Evolutionary conservation across 30 jellyfish, hydroid and myxozoan species (phyloP).

Genomic region (Aurelia aurita): DNA sequence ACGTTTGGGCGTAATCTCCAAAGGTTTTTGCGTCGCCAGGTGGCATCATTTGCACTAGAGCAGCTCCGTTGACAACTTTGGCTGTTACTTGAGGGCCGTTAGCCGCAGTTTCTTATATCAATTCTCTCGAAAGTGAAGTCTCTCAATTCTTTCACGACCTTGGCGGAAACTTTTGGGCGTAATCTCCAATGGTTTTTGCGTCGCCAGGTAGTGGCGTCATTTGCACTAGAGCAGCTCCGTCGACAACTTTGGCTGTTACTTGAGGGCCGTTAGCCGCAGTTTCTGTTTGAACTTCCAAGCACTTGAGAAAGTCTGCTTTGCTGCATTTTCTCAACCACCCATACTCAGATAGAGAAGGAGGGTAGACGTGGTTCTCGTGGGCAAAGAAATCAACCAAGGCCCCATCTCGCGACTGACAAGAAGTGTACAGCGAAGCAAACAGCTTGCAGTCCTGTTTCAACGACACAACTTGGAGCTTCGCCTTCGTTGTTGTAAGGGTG

Average conservation of each 20-base stretch:
- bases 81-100: too few relatives aligned
- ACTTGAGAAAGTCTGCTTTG: constrained; percentile 17
- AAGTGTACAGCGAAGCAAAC: not conserved
- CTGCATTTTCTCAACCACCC: constrained; percentile 11
- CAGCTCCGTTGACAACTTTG: too few relatives aligned
- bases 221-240: too few relatives aligned
- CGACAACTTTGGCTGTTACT: too few relatives aligned
- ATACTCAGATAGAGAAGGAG: constrained; percentile 43
- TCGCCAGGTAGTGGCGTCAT: too few relatives aligned
- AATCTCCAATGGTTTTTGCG: too few relatives aligned
- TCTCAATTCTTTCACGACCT: too few relatives aligned
- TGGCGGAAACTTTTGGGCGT: too few relatives aligned
- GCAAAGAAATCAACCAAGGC: constrained; percentile 14
- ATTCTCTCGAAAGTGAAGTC: too few relatives aligned
- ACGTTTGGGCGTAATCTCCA: not conserved
- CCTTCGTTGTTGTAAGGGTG: not conserved
- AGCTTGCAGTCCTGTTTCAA: constrained; percentile 23
- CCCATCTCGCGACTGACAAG: constrained; percentile 41
- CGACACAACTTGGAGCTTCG: not conserved
- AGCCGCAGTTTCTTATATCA: too few relatives aligned
- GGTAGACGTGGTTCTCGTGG: constrained; percentile 34
- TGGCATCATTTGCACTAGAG: constrained; percentile 8
- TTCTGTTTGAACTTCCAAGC: constrained; percentile 34
- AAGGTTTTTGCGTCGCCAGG: constrained; percentile 2
- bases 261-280: too few relatives aligned